phyloP scores from a whole-genome alignment of 2,113 vertebrate genomes.

The Hirundichthys speculiger region DNA sequence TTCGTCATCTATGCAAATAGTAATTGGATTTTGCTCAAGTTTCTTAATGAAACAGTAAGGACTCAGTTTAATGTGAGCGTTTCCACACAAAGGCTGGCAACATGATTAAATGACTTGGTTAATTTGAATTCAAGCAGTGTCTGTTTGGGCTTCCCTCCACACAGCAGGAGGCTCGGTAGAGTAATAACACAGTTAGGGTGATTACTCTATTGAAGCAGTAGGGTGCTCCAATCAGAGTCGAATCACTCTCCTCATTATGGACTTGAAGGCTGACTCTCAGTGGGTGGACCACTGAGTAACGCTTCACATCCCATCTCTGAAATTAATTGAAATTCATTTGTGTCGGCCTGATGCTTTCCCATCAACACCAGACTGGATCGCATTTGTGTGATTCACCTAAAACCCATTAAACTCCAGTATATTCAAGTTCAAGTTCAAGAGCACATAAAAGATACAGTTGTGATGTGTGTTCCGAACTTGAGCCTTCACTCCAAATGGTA shows the following conservation, averaged over 20 bases:
- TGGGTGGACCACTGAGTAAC: slow-evolving; percentile 61
- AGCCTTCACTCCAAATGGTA: not conserved
- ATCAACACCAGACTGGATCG: slow-evolving; percentile 48
- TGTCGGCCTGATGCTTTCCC: slow-evolving; percentile 46
- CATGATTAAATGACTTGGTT: slow-evolving; percentile 62
- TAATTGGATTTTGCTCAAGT: slow-evolving; percentile 9
- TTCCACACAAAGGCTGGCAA: slow-evolving; percentile 40
- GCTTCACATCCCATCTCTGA: slow-evolving; percentile 45
- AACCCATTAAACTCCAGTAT: slow-evolving; percentile 23
- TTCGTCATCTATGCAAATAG: not conserved
- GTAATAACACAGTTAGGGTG: slow-evolving; percentile 71
- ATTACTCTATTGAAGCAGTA: slow-evolving; percentile 66
- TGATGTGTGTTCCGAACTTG: not conserved
- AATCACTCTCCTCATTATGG: slow-evolving; percentile 66
- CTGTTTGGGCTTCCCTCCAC: slow-evolving; percentile 60
- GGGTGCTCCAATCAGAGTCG: slow-evolving; percentile 63
- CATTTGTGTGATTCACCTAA: slow-evolving; percentile 23
- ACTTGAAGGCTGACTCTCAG: slow-evolving; percentile 66
- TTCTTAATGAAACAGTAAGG: not conserved
- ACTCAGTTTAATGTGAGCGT: slow-evolving; percentile 3
- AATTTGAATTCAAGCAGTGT: slow-evolving; percentile 67
- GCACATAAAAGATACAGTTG: slow-evolving; percentile 2
- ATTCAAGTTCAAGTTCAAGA: slow-evolving; percentile 34
- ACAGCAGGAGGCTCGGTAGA: slow-evolving; percentile 48
- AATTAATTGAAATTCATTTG: slow-evolving; percentile 69